Evolutionary conservation across 1,140 invertebrate species (phyloP).

Genomic region (Yoshiicerus persimilis): DNA sequence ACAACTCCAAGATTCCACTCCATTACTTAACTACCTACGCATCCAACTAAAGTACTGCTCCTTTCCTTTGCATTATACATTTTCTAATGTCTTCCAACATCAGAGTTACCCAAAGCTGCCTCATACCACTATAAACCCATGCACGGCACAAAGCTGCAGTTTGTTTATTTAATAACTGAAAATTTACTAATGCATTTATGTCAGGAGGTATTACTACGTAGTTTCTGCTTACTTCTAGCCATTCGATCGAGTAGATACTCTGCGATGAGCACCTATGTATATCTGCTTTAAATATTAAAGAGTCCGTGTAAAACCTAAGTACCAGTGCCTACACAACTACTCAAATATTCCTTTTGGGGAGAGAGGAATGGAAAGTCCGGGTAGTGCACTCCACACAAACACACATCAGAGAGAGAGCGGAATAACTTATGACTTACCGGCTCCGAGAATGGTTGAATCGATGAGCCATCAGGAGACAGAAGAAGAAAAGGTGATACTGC

Average conservation of each 20-base stretch:
- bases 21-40: neutral
- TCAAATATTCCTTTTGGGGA: neutral
- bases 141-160: too few species aligned
- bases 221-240: neutral
- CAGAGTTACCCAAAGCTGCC: too few species aligned
- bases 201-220: too few species aligned
- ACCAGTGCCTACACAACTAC: too few species aligned
- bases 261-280: neutral
- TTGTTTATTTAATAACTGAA: neutral
- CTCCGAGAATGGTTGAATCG: conserved; percentile 17
- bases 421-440: neutral
- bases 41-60: neutral
- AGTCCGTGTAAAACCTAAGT: neutral
- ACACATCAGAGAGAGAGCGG: neutral
- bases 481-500: conserved; percentile 33
- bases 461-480: conserved; percentile 28
- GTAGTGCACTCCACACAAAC: too few species aligned
- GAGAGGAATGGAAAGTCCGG: too few species aligned
- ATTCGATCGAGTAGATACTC: neutral
- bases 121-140: too few species aligned
- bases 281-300: neutral
- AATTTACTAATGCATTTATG: neutral
- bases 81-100: too few species aligned
- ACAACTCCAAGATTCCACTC: neutral
- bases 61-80: neutral